Base-by-base conservation (phyloP, 2,797 vertebrate genomes). In the Urocyon cinereoargenteus region DNA sequence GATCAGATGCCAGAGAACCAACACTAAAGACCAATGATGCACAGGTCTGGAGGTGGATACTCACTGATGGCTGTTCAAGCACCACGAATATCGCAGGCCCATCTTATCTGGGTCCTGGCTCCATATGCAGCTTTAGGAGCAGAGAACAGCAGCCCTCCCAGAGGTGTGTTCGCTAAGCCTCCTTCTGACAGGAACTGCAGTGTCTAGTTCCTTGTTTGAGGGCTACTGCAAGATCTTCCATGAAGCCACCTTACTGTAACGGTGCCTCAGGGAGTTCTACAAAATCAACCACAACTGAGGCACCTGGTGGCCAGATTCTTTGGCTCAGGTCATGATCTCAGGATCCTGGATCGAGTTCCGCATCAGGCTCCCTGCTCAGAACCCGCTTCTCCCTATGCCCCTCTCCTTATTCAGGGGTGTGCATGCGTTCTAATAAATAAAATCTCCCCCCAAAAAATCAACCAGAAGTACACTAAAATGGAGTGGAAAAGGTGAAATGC, bases 71-170 rank as follows among this genome's bases (percentile, higher is more conserved):
- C 73, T 85, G 86, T 79, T 94, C 94, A 59, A 21, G 77, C 97
- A 98, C 97, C 97, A 77, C 0, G 97, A 98, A 40, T 77, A 95
- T 5, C 18, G 72, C 91, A 98, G 72, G 86, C 98, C 98, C 98
- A 98, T 98, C 21, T 79, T 97, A 82, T 31, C 2, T n/a, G 12
- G 55, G 90, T 26, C 73, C 28, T 19, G 36, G 86, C 55, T 68
- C 86, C 93, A 87, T 24, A 12, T 75, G 49, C 13, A 59, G 62
- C 89, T 93, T 86, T 84, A 57, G 79, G 81, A 57, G 73, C 1
- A 62, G 59, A 86, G 73, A 68, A 68, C 36, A 64, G 21, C 11
- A 34, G 72, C 45, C n/a, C 3, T 18, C 31, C 64, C 36, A 7
- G 59, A 62, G 82, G 53, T 12, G 2, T 55, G 73, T 86, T 93